Conservation (phyloP, 2,113 vertebrate species). For the Balaeniceps rex region DNA sequence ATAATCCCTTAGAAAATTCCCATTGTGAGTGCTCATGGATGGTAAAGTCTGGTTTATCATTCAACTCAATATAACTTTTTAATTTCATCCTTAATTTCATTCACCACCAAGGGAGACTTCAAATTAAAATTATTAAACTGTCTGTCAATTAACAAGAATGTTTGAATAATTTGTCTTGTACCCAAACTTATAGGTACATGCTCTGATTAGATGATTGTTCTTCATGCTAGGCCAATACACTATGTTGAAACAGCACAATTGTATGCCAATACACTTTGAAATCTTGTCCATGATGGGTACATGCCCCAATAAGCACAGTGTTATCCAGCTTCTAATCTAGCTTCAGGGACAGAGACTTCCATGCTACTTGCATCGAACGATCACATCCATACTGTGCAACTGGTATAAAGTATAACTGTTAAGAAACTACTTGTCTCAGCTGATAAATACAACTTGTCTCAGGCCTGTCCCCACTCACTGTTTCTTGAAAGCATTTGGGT, state of each 20-base stretch:
- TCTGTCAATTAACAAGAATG: slow-evolving; percentile 33
- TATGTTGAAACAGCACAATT: not conserved
- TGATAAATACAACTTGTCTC: not conserved
- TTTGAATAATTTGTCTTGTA: slow-evolving; percentile 39
- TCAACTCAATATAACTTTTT: slow-evolving; percentile 62
- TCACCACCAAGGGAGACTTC: slow-evolving; percentile 22
- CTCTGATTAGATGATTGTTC: not conserved
- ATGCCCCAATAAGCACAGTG: not conserved
- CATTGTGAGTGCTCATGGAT: slow-evolving; percentile 19
- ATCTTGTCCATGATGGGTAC: not conserved
- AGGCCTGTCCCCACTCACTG: not conserved
- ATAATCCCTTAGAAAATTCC: slow-evolving; percentile 59
- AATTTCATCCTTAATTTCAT: slow-evolving; percentile 66
- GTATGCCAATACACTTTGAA: not conserved
- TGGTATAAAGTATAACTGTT: not conserved
- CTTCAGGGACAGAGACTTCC: not conserved
- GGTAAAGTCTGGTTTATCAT: slow-evolving; percentile 51
- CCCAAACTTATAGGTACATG: not conserved
- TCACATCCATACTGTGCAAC: not conserved
- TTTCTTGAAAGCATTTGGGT: not conserved
- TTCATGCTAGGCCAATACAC: not conserved
- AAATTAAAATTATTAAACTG: slow-evolving; percentile 62
- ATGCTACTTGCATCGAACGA: not conserved
- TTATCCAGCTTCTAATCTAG: not conserved
- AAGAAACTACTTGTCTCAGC: not conserved